Base-by-base conservation (phyloP, 1,140 invertebrate genomes). In the Saccostrea cuccullata region DNA sequence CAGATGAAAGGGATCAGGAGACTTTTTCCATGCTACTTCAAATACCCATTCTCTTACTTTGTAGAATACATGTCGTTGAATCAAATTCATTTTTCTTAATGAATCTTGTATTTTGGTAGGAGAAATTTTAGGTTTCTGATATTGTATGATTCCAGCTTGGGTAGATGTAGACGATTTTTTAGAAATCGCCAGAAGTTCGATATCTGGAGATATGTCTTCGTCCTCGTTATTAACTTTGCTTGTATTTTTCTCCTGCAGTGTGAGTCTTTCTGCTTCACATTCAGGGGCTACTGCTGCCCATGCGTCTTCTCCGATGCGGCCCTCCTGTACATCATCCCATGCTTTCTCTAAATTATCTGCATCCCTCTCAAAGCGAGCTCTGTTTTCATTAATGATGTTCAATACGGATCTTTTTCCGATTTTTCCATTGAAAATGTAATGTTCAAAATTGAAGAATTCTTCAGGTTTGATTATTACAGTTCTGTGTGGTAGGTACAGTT, bases 401-500 rank as follows among this genome's bases (percentile, higher is more conserved):
- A 67, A 82, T 4, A 89, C 84, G 26, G 58, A 47, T n/a, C 23
- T 64, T 17, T 26, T 55, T 30, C 70, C 82, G 15, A 26, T 9
- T 20, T 70, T 67, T 26, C 20, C n/a, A 4, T 77, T 11, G 8
- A 55, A 83, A 47, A 89, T 87, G 56, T 87, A 89, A 11, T 87
- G 77, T 30, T 87, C 47, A 73, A 67, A 84, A 20, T 56, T 87
- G 87, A 67, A 8, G 85, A 85, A 90, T 55, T 11, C 26, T 15
- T 30, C 12, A 56, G 87, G 90, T 85, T 87, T 88, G 58, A 89
- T 82, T 55, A 87, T 82, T 23, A 6, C 20, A 60, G 89, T 73
- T 30, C 88, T 70, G 84, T 87, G 83, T 20, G 90, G 90, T 5
- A 89, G 30, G 73, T 85, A 90, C 17, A 90, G 83, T 60, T 89